Conservation (phyloP, 1,140 invertebrate species). For the Macrobrachium rosenbergii region DNA sequence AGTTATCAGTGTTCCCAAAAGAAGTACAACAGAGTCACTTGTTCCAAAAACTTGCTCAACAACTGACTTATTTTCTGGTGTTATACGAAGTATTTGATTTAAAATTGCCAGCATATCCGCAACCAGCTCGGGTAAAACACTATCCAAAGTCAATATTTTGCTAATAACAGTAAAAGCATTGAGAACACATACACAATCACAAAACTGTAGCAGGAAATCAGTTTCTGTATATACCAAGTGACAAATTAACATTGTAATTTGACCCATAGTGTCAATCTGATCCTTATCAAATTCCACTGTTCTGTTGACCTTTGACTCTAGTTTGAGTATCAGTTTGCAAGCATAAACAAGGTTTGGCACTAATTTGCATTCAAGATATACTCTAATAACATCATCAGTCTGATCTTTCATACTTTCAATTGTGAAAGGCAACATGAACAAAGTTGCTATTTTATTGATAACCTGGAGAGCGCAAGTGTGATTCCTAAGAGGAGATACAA, state of each 20-base stretch:
- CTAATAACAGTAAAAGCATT: conserved; percentile 73
- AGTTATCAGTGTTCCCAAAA: conserved; percentile 57
- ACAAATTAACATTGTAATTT: conserved; percentile 79
- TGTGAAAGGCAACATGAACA: conserved; percentile 68
- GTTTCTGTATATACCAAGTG: conserved; percentile 80
- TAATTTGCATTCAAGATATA: conserved; percentile 69
- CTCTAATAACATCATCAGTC: conserved; percentile 59
- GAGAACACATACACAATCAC: conserved; percentile 80
- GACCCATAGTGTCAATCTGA: conserved; percentile 77
- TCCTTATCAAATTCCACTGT: conserved; percentile 69
- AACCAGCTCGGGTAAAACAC: conserved; percentile 76
- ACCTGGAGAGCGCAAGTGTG: conserved; percentile 67
- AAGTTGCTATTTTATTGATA: conserved; percentile 68
- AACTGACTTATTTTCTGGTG: conserved; percentile 81
- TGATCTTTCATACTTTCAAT: conserved; percentile 47
- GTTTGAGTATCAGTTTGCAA: conserved; percentile 67
- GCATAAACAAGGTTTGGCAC: conserved; percentile 68
- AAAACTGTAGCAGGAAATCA: conserved; percentile 82
- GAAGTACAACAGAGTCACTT: conserved; percentile 41
- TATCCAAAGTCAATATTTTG: conserved; percentile 74
- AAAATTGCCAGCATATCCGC: conserved; percentile 80
- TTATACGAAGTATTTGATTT: conserved; percentile 80
- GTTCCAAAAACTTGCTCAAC: conserved; percentile 78
- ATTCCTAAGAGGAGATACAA: conserved; percentile 68
- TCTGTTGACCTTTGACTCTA: conserved; percentile 53